These are phyloP conservation scores for Syngnathus rostellatus DNA, from an alignment of 2,797 vertebrate species.

Conservation along the genomic window DNA sequence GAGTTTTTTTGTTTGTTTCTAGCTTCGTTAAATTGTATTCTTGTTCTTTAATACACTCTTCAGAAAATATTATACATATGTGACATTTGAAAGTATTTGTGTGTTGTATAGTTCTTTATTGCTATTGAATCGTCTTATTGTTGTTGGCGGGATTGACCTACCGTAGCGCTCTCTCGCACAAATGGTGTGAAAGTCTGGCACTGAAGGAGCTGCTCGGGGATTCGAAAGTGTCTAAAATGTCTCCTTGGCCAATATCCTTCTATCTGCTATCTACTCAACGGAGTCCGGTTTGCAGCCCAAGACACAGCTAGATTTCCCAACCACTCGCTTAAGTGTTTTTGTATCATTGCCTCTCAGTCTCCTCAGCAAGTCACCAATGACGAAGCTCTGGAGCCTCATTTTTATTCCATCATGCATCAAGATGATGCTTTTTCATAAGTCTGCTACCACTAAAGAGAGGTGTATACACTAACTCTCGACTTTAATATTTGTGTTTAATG, in stretches of 20 bases:
- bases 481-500: neutral
- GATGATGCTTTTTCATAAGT: neutral
- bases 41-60: too few species aligned
- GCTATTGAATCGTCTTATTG: neutral
- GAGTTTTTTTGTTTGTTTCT: too few species aligned
- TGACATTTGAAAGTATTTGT: neutral
- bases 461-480: neutral
- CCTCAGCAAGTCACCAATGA: too few species aligned
- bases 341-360: neutral
- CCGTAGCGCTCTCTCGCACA: neutral
- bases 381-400: too few species aligned
- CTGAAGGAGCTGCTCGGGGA: neutral
- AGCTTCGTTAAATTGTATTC: neutral
- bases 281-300: neutral
- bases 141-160: neutral
- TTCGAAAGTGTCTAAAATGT: neutral
- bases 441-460: neutral
- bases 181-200: neutral
- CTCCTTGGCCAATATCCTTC: neutral
- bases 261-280: neutral
- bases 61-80: neutral
- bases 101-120: neutral
- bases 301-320: neutral
- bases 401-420: too few species aligned
- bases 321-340: too few species aligned